Evolutionary conservation across 2,797 vertebrate genomes (phyloP).

Genomic region (Mionectes olivaceus): DNA sequence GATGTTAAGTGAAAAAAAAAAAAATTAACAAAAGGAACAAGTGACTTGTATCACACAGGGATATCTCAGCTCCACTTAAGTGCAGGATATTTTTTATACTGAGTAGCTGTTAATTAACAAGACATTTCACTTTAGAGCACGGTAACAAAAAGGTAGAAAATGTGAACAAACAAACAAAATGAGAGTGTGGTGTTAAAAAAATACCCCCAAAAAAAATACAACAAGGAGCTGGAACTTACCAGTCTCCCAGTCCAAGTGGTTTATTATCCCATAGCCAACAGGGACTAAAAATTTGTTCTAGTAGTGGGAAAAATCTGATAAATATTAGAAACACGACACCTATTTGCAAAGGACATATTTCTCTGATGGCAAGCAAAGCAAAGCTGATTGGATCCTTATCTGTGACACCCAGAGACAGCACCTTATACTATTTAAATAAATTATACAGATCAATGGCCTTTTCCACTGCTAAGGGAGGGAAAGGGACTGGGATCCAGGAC

Average conservation of each 20-base stretch:
- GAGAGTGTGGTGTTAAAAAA: neutral
- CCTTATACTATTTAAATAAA: neutral
- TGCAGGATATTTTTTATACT: accelerated
- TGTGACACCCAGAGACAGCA: neutral
- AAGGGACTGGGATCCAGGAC: neutral
- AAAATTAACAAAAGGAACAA: neutral
- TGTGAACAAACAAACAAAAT: neutral
- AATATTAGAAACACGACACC: constrained; percentile 45
- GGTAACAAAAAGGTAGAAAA: neutral
- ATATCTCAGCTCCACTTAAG: neutral
- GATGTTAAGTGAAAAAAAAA: neutral
- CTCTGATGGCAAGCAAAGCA: constrained; percentile 33
- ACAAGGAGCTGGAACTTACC: neutral
- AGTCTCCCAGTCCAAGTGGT: neutral
- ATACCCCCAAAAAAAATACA: neutral
- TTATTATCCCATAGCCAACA: constrained; percentile 23
- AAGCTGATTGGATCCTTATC: neutral
- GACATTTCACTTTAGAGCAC: accelerated
- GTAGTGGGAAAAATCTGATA: constrained; percentile 69
- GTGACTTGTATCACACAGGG: accelerated
- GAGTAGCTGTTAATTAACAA: neutral
- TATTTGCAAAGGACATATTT: neutral
- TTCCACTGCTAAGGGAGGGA: neutral
- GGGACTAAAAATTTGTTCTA: constrained; percentile 41
- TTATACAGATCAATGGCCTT: too few relatives aligned